Evolutionary conservation across 1,140 invertebrate species (phyloP), one percentile per base, ranked within the genome.

Genomic region (Epicauta chinensis): DNA sequence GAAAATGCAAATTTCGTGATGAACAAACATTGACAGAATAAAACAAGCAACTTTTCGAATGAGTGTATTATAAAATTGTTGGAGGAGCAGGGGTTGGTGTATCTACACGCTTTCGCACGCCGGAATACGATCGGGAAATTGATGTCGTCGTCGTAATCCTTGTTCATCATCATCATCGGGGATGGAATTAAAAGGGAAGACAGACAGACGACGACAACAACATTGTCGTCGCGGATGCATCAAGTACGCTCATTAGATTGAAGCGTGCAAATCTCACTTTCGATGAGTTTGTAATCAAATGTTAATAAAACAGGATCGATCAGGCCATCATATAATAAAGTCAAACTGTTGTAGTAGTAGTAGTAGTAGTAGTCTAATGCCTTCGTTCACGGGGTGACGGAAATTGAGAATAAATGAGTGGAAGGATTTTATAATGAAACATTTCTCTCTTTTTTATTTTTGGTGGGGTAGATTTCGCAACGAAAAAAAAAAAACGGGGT

Each of bases 371-470:
- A 12, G 5, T 52, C 42, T 46, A 53, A 53, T 42, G 39, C 43
- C 23, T 30, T 47, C 30, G 51, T 37, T 47, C 34, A 42, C 12
- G 17, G 34, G 10, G 23, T 38, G 16, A 16, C 51, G 54, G 61
- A 60, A 63, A 63, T 63, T 60, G 58, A 53, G 52, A 60, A 62
- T 60, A 62, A 62, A 62, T 56, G 61, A 62, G 55, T 60, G 58
- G 61, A 60, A 62, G 58, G 50, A 58, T 62, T 60, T 60, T 62
- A n/a, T n/a, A 62, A 62, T 60, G 61, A 58, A 37, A 34, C 32
- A 48, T 48, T 48, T 48, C 13, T 48, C 45, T 48, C 35, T 4
- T 48, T 36, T 48, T 48, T 48, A 32, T 48, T 37, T 48, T 36
- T 37, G 14, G 23, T 23, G 23, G 23, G 7, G n/a, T n/a, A n/a